phyloP scores from a whole-genome alignment of 2,113 vertebrate species.

The Nicator chloris region DNA sequence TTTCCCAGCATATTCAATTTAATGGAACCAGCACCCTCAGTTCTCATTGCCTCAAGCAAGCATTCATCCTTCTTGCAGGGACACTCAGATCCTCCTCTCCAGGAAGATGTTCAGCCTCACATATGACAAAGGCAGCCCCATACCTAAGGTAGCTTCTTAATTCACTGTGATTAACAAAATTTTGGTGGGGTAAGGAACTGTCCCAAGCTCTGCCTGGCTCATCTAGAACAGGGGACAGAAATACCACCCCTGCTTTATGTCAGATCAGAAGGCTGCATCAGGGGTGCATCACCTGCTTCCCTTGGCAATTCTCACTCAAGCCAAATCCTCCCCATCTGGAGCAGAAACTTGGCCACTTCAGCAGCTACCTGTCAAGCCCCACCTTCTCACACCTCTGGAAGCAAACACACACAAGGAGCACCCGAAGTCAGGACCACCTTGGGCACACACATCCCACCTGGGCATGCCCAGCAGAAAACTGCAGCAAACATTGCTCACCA shows the following conservation, averaged over 20 bases:
- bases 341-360: neutral
- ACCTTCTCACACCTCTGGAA: neutral
- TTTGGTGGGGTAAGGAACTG: neutral
- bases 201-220: neutral
- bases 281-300: neutral
- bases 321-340: neutral
- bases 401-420: neutral
- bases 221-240: neutral
- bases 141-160: neutral
- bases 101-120: rapidly evolving
- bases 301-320: neutral
- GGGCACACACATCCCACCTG: rapidly evolving
- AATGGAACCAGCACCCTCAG: neutral
- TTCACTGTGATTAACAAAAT: neutral
- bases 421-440: neutral
- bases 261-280: neutral
- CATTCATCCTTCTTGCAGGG: neutral
- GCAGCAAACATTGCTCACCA: neutral
- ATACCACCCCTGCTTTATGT: neutral
- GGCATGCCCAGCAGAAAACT: neutral
- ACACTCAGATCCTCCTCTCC: neutral
- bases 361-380: neutral
- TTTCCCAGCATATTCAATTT: neutral
- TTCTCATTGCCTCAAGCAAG: neutral
- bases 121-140: rapidly evolving